Evolutionary conservation across 1,140 invertebrate species (phyloP).

Genomic region (Sipha flava): DNA sequence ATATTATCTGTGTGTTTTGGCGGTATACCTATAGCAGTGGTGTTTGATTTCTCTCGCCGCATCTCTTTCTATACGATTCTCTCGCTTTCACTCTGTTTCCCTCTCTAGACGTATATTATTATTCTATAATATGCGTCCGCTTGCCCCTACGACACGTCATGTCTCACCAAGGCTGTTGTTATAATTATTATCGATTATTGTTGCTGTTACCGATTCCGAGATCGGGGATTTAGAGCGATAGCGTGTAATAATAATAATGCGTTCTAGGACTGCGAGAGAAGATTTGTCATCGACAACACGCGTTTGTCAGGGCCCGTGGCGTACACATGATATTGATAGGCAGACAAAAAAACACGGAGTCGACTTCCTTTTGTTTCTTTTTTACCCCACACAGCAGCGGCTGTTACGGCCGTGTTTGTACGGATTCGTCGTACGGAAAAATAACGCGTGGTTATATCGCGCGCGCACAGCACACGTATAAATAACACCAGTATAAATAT

Average conservation of each 20-base stretch:
- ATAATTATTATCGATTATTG: too few relatives aligned
- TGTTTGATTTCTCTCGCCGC: too few relatives aligned
- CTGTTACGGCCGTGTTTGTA: slow-evolving; percentile 15
- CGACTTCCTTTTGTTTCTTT: slow-evolving; percentile 29
- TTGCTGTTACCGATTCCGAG: background rate
- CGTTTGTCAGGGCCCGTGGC: background rate
- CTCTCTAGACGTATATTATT: too few relatives aligned
- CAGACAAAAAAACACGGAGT: slow-evolving; percentile 2
- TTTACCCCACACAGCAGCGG: slow-evolving; percentile 26
- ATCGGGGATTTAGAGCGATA: background rate
- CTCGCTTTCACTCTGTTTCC: too few relatives aligned
- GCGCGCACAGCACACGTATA: background rate
- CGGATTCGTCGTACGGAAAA: slow-evolving; percentile 14
- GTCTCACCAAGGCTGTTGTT: too few relatives aligned
- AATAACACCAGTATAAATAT: background rate
- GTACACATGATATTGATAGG: background rate
- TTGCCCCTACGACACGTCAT: too few relatives aligned
- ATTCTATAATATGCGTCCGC: too few relatives aligned
- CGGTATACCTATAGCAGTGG: too few relatives aligned
- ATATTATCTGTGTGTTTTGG: background rate
- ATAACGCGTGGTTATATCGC: background rate
- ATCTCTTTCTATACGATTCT: too few relatives aligned
- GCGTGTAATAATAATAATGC: background rate
- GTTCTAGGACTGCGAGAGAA: too few relatives aligned
- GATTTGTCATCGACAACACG: background rate